Percentiles rank a stretch among this genome's conserved stretches.
These are phyloP conservation scores for Paramuricea clavata DNA, from an alignment of 92 coral and sea anemone species.

Conservation along the genomic window DNA sequence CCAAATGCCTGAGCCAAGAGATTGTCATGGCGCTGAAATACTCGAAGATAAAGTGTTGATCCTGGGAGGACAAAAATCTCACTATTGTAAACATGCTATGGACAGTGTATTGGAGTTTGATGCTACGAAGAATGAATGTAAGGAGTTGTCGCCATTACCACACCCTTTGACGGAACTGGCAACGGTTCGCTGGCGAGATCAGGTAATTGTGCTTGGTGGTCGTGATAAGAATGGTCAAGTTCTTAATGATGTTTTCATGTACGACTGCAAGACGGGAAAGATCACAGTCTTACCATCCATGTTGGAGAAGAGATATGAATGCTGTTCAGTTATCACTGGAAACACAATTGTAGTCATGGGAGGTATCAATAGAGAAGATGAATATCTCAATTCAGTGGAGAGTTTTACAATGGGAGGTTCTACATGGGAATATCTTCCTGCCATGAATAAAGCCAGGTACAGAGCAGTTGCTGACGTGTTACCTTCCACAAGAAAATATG, in stretches of 20 bases:
- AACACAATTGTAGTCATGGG: conserved; percentile 78
- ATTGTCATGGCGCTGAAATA: not conserved
- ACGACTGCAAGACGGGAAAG: too few relatives aligned
- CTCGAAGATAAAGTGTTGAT: not conserved
- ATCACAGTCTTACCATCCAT: too few relatives aligned
- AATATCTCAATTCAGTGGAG: conserved; percentile 78
- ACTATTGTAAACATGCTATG: not conserved
- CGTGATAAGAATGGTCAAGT: not conserved
- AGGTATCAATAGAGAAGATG: conserved; percentile 80
- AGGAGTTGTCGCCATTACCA: not conserved
- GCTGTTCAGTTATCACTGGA: conserved; percentile 75
- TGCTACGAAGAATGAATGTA: not conserved
- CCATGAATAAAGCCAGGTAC: not conserved
- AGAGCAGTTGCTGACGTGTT: not conserved
- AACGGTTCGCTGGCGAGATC: not conserved
- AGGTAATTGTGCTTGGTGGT: not conserved
- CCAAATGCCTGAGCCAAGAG: not conserved
- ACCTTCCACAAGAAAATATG: not conserved
- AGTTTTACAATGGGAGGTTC: conserved; percentile 16
- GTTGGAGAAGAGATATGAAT: conserved; percentile 75
- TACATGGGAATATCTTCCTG: not conserved
- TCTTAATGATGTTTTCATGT: conserved; percentile 9
- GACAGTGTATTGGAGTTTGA: not conserved
- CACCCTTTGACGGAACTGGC: not conserved
- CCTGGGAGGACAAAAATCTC: not conserved